Conservation (phyloP, 2,113 vertebrate species). For the Uropsilus gracilis region DNA sequence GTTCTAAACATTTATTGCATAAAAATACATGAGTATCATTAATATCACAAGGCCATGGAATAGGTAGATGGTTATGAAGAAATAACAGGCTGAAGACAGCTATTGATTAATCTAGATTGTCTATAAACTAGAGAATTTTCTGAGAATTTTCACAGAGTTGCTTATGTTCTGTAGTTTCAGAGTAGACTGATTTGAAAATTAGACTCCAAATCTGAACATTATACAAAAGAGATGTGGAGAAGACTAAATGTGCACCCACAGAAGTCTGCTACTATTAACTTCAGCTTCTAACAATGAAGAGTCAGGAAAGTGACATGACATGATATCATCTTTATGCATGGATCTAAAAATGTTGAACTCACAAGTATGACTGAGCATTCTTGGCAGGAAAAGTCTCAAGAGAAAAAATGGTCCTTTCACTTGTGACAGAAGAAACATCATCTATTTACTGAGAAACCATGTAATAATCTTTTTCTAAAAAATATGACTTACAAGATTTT, state of each 20-base stretch:
- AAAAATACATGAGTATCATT: too few species aligned
- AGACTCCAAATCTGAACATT: neutral
- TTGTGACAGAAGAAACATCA: neutral
- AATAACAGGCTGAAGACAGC: neutral
- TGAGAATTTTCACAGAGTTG: neutral
- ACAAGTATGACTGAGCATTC: neutral
- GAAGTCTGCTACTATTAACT: neutral
- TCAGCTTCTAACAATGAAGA: neutral
- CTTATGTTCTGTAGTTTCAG: neutral
- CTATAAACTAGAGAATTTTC: neutral
- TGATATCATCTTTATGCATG: neutral
- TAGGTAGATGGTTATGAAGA: neutral
- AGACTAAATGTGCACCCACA: neutral
- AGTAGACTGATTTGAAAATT: neutral
- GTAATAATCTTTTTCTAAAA: neutral
- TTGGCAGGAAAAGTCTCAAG: neutral
- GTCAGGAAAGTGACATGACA: neutral
- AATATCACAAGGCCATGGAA: neutral
- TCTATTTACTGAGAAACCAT: neutral
- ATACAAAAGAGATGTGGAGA: neutral
- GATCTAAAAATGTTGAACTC: neutral
- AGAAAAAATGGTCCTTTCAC: neutral
- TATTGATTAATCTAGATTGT: neutral
- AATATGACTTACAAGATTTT: neutral
- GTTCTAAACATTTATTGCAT: constrained; percentile 21